Evolutionary conservation across 2,797 vertebrate species (phyloP), one percentile per base, ranked within the genome.

Genomic region (Liparis tanakae): DNA sequence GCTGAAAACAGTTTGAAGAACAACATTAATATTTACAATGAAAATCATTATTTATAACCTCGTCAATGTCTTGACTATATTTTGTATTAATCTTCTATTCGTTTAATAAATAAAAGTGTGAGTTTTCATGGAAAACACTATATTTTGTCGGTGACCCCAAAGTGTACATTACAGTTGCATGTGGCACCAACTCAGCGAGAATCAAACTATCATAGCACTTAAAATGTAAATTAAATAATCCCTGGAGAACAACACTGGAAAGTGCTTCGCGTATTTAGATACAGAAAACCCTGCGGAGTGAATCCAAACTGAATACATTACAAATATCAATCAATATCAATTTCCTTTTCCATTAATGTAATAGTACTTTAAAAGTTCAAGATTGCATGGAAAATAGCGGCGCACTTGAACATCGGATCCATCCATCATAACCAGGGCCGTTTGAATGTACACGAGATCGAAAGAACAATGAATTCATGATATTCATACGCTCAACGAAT

Each of bases 271-370:
- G 10, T 48, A 63, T 81, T 53, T 79, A 67, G 36, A 82, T 46
- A 33, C 61, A 69, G 25, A 59, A 76, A 82, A 56, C 15, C 20
- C 51, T 41, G 50, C n/a, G 56, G 54, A 30, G 2, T 30, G 25
- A 85, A 73, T 73, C 55, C 62, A 67, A 69, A 54, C 12, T 70
- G 74, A 73, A 76, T 67, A 20, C 55, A 69, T 55, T 76, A 30
- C 58, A 63, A 67, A 76, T 54, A 66, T 59, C 53, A 69, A 78
- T 66, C 72, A 61, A 86, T 72, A 77, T 20, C 22, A 58, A 54
- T 75, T 68, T 69, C 41, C 34, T 69, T 76, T 86, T 57, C 63
- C 63, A 82, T 71, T 73, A 79, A 67, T 65, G 66, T 59, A 75
- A 73, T 22, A 44, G 18, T n/a, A 25, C 58, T 67, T 36, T 62